Percentiles rank a stretch among this genome's conserved stretches.
Conservation (phyloP, 2,797 vertebrate species). For the Petrocephalus sullivani region DNA sequence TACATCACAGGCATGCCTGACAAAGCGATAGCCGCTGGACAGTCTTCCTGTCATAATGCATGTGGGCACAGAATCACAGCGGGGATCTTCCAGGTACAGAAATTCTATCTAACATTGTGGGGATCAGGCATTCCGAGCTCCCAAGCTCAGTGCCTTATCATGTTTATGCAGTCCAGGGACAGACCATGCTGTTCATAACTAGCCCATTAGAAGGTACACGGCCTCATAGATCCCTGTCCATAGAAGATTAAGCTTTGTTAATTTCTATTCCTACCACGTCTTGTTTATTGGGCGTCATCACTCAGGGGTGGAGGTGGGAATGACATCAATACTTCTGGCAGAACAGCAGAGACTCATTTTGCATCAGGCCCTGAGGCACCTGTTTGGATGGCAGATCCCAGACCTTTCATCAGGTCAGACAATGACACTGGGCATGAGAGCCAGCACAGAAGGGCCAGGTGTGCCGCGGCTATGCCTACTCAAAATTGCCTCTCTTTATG, state of each 20-base stretch:
- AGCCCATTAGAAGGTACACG: slow-evolving; percentile 23
- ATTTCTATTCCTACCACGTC: neutral
- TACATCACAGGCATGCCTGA: neutral
- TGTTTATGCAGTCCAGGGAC: slow-evolving; percentile 31
- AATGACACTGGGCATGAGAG: neutral
- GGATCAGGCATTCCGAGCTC: slow-evolving; percentile 15
- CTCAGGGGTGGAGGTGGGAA: neutral
- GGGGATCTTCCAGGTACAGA: slow-evolving; percentile 18
- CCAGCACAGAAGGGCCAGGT: neutral
- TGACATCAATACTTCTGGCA: neutral
- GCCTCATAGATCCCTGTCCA: slow-evolving; percentile 17
- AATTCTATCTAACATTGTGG: slow-evolving; percentile 30
- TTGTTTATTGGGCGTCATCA: neutral
- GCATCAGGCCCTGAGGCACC: neutral
- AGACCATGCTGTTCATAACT: neutral
- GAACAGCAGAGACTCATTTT: neutral
- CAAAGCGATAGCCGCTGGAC: neutral
- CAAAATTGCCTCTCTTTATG: neutral
- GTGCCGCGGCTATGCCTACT: neutral
- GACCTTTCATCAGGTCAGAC: neutral
- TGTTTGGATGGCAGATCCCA: neutral
- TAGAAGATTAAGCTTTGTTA: slow-evolving; percentile 34
- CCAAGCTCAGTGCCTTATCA: slow-evolving; percentile 19
- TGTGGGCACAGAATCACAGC: neutral
- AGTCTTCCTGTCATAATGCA: neutral